Percentiles rank a stretch among this genome's conserved stretches.
These are phyloP conservation scores for Octonoba sinensis DNA, from an alignment of 2,888 invertebrate species.

Conservation along the genomic window DNA sequence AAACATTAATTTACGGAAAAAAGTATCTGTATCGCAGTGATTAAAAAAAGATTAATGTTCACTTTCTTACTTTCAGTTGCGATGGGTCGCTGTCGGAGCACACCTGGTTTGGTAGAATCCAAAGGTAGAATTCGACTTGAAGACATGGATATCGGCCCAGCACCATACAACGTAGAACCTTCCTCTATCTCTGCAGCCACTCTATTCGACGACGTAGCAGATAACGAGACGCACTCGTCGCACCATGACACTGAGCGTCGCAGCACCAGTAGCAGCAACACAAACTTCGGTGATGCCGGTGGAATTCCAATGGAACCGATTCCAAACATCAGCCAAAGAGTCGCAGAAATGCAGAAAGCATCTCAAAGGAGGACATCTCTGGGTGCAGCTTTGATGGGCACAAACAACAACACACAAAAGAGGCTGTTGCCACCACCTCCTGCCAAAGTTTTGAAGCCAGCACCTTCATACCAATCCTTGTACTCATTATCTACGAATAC, in stretches of 20 bases:
- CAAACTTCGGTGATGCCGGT: conserved; percentile 33
- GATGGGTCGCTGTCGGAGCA: conserved; percentile 94
- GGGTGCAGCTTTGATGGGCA: conserved; percentile 13
- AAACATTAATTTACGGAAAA: too few relatives aligned
- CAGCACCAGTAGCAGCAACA: conserved; percentile 34
- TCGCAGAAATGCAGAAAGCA: conserved; percentile 5
- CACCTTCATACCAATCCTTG: conserved; percentile 43
- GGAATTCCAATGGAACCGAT: conserved; percentile 43
- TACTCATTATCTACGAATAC: conserved; percentile 34
- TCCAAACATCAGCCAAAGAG: neutral
- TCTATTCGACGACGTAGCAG: conserved; percentile 43
- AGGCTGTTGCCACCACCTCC: conserved; percentile 5
- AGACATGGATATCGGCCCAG: conserved; percentile 76
- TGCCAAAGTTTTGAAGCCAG: conserved; percentile 20
- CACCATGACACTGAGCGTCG: conserved; percentile 12
- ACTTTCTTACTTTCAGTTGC: conserved; percentile 78
- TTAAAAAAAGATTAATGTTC: too few relatives aligned
- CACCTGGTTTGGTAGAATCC: conserved; percentile 96
- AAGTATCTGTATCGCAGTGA: too few relatives aligned
- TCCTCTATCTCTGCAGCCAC: conserved; percentile 60
- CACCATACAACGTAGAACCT: conserved; percentile 20
- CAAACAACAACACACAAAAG: conserved; percentile 17
- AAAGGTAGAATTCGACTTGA: conserved; percentile 88
- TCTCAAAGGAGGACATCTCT: conserved; percentile 15
- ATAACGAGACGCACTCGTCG: conserved; percentile 10